Evolutionary conservation across 2,797 vertebrate genomes (phyloP), one percentile per base, ranked within the genome.

Genomic region (Thripadectes ignobilis): DNA sequence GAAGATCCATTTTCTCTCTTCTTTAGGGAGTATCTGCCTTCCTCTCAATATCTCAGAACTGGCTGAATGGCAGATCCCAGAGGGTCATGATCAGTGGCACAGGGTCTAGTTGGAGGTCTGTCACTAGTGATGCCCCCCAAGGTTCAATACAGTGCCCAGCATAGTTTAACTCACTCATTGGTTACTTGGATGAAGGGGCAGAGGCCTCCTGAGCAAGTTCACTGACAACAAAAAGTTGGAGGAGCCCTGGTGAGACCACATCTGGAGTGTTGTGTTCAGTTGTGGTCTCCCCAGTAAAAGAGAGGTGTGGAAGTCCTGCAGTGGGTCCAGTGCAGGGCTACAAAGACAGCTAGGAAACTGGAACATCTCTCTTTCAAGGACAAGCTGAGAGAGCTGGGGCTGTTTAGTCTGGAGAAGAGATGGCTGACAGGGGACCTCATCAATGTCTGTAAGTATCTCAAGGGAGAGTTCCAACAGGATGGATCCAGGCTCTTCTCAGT

Each of bases 1-100:
- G 89, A 96, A 92, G 57, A 91, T 65, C 45, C 30, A 26, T 91
- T 91, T 85, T 81, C 49, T 85, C 57, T 81, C 62, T 90, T 95
- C 79, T 90, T 85, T 48, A 86, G 58, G 46, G 61, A 84, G 54
- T 69, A 75, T 74, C 61, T 72, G 14, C 81, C n/a, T 75, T 88
- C 36, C 14, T 62, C 66, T 89, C 65, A 85, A 61, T 48, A 72
- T 32, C 16, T 59, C 52, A 67, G 74, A 90, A 41, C 9, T 9
- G 26, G 13, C 13, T 73, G 39, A 66, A 85, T 34, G 21, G 59
- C 59, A 66, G 46, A 90, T 48, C 46, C 39, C 59, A 78, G 46
- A 29, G 39, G 32, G 13, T 48, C 45, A 36, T 49, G 39, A 48
- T 54, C 34, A 41, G 22, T 29, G 39, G 15, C 39, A 41, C 11